Conservation (phyloP, 2,888 invertebrate species). For the Crossocerus cetratus region DNA sequence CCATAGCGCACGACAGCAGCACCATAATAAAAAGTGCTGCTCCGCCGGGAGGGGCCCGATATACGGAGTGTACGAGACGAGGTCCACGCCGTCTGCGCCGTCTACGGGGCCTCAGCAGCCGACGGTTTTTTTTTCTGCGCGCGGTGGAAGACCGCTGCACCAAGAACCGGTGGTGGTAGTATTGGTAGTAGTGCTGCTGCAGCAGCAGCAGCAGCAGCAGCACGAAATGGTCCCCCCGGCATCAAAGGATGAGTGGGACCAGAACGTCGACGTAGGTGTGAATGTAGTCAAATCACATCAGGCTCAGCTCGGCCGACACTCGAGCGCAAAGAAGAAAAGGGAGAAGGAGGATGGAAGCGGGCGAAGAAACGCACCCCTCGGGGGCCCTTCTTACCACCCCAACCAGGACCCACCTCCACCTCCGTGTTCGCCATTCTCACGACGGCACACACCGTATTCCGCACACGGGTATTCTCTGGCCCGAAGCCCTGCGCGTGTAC, state of each 20-base stretch:
- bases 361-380: constrained; percentile 41
- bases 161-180: not conserved
- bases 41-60: constrained; percentile 20
- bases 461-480: constrained; percentile 37
- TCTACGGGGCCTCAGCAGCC: constrained; percentile 26
- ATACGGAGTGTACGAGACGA: constrained; percentile 6
- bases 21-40: constrained; percentile 39
- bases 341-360: constrained; percentile 35
- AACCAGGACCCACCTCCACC: constrained; percentile 5
- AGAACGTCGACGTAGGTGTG: constrained; percentile 69
- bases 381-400: constrained; percentile 32
- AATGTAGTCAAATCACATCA: constrained; percentile 74
- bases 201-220: constrained; percentile 44
- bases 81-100: constrained; percentile 20
- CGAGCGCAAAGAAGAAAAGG: constrained; percentile 44
- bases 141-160: constrained; percentile 30
- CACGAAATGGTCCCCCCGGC: constrained; percentile 53
- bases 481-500: constrained; percentile 53
- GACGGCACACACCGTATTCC: constrained; percentile 40
- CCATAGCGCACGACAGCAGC: constrained; percentile 37
- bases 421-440: constrained; percentile 54
- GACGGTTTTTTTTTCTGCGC: constrained; percentile 26
- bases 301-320: constrained; percentile 64
- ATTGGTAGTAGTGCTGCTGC: constrained; percentile 18
- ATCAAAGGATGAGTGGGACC: constrained; percentile 54